Base-by-base conservation (phyloP, 2,888 invertebrate species). In the Diarsia brunnea region DNA sequence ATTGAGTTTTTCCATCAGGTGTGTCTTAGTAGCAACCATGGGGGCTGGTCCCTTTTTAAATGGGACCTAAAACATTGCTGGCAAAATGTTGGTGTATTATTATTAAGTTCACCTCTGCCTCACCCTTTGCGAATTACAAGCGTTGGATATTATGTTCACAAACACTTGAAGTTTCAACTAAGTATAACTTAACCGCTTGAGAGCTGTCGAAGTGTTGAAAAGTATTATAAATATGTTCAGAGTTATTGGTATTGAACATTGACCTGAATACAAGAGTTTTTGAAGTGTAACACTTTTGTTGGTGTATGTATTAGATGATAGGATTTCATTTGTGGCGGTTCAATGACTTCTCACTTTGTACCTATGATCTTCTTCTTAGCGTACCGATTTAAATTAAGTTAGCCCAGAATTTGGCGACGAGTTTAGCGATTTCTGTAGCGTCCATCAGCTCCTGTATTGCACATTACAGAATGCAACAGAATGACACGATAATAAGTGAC, bases 191-290 rank as follows among this genome's bases (percentile, higher is more conserved):
- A 80, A 79, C 74, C 73, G 69, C 74, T 81, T 27, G 43, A 67
- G 78, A 73, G 24, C 68, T 70, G 68, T 80, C 73, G 66, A 84
- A 84, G 79, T 78, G 78, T 77, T 87, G 72, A 88, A 87, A 82
- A 75, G 82, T 65, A 70, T 73, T 65, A 71, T 84, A 81, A 75
- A 74, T 75, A 64, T 71, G 55, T 73, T 67, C 4, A 16, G 21
- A 86, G 69, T 67, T 76, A 76, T 81, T 72, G 72, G 7, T 73
- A 55, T 80, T 69, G 71, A 63, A 64, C 63, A 31, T 75, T 81
- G 82, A 53, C 79, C 79, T 65, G 31, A 53, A 66, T 71, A 55
- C 19, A 11, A 7, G 1, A 43, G 14, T 43, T 79, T 67, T 58
- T 69, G 66, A 67, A 73, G 60, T 21, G 68, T 43, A 45, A 72